Evolutionary conservation across 2,113 vertebrate genomes (phyloP).

Genomic region (Heliornis fulica): DNA sequence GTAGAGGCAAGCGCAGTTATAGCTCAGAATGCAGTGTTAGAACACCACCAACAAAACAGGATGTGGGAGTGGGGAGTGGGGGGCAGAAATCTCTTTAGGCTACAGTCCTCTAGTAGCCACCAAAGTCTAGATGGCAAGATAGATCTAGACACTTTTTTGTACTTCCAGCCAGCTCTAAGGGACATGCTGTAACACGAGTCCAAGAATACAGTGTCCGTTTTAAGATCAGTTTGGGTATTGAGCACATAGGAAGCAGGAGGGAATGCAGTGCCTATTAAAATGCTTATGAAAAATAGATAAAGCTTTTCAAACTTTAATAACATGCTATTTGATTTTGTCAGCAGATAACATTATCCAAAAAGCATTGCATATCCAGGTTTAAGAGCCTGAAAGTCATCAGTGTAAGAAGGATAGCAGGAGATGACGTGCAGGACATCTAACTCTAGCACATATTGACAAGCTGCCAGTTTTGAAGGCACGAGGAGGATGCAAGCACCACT

Average conservation of each 20-base stretch:
- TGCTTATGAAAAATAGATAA: constrained; percentile 65
- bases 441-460: background rate
- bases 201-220: background rate
- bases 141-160: background rate
- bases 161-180: background rate
- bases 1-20: background rate
- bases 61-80: no score
- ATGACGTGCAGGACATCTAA: background rate
- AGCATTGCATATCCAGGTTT: background rate
- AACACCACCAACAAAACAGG: background rate
- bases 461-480: background rate
- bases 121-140: background rate
- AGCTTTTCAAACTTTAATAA: constrained; percentile 59
- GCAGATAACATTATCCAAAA: constrained; percentile 13
- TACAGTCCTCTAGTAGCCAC: background rate
- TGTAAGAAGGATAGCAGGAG: background rate
- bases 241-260: background rate
- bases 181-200: background rate
- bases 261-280: constrained; percentile 40
- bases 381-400: constrained; percentile 23
- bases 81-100: background rate
- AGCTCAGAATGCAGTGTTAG: background rate
- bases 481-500: background rate
- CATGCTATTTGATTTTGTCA: constrained; percentile 47
- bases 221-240: constrained; percentile 8